Conservation (phyloP, 2,888 invertebrate genomes). For the Pyrrhia umbra region DNA sequence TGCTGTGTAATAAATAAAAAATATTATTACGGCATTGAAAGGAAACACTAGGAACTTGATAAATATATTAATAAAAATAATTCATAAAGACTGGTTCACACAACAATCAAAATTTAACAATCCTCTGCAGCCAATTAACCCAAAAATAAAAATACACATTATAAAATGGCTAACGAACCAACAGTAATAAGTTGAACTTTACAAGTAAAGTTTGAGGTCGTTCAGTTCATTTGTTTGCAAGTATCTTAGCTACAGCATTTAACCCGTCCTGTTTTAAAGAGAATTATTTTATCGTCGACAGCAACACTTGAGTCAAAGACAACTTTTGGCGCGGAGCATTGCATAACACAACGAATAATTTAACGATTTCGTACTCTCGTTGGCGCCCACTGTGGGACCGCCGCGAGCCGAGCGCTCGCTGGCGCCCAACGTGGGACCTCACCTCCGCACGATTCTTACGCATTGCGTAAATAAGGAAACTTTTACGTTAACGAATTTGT, state of each 20-base stretch:
- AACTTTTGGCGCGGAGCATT: conserved; percentile 20
- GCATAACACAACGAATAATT: conserved; percentile 45
- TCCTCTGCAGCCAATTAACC: neutral
- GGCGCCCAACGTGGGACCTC: conserved; percentile 53
- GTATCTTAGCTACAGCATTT: conserved; percentile 4
- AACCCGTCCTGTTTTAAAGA: conserved; percentile 20
- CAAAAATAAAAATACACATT: conserved; percentile 3
- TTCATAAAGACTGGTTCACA: too few relatives aligned
- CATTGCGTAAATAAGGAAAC: conserved; percentile 65
- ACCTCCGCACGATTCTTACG: conserved; percentile 44
- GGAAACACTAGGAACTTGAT: too few relatives aligned
- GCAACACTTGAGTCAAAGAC: conserved; percentile 14
- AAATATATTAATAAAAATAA: too few relatives aligned
- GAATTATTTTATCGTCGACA: conserved; percentile 29
- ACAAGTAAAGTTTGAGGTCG: conserved; percentile 7
- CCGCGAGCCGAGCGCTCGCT: conserved; percentile 19
- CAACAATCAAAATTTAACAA: neutral
- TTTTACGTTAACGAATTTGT: conserved; percentile 65
- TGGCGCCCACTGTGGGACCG: conserved; percentile 56
- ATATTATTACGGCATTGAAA: too few relatives aligned
- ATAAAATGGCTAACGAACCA: neutral
- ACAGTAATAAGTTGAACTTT: neutral
- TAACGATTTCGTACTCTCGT: conserved; percentile 11
- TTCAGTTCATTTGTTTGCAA: conserved; percentile 8
- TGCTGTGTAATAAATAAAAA: too few relatives aligned